phyloP scores from a whole-genome alignment of 2,113 vertebrate genomes.

The Benitochromis conjunctus region DNA sequence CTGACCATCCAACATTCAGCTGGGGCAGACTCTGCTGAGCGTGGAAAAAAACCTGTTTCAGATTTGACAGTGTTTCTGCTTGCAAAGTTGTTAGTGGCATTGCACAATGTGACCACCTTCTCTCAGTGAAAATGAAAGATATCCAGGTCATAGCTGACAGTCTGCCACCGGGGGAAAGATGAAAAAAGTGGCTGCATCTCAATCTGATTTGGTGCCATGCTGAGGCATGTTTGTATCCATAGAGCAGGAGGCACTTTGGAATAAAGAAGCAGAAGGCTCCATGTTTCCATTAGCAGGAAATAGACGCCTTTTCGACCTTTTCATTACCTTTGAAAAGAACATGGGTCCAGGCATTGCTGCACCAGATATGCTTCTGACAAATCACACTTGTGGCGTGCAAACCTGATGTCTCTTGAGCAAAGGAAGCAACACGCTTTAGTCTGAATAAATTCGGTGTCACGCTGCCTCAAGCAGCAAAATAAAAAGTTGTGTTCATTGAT shows the following conservation, averaged over 20 bases:
- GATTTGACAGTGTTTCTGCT: not conserved
- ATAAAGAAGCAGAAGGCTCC: not conserved
- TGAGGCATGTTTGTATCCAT: constrained; percentile 1
- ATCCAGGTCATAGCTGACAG: constrained; percentile 20
- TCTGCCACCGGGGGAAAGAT: not conserved
- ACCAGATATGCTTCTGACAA: not conserved
- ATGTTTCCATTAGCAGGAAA: constrained; percentile 36
- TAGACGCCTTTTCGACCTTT: not conserved
- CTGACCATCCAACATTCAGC: not conserved
- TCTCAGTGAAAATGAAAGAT: constrained; percentile 33
- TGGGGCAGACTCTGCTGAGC: not conserved
- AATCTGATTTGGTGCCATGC: not conserved
- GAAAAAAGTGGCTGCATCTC: not conserved
- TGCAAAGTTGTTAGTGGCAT: not conserved
- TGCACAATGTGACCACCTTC: not conserved
- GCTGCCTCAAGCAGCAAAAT: constrained; percentile 3
- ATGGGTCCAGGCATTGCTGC: not conserved
- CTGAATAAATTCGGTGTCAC: not conserved
- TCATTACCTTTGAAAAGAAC: not conserved
- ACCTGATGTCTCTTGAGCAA: not conserved
- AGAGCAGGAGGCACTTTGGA: not conserved
- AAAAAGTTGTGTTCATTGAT: constrained; percentile 6
- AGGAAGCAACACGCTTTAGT: constrained; percentile 5
- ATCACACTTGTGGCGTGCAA: not conserved
- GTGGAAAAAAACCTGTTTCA: not conserved